phyloP scores from a whole-genome alignment of 2,797 vertebrate species.

The Apogon hyalosoma region DNA sequence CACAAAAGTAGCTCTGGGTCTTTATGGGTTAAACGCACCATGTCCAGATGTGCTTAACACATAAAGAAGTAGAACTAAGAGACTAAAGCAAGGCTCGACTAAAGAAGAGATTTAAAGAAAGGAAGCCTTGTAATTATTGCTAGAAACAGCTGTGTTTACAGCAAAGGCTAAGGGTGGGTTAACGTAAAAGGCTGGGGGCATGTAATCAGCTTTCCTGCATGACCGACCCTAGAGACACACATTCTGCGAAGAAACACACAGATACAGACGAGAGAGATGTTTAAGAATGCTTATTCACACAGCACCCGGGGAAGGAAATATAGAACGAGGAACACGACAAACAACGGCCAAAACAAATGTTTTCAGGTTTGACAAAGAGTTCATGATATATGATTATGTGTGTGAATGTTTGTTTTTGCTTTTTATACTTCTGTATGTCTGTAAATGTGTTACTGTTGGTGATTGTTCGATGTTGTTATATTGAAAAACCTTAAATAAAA shows the following conservation, averaged over 20 bases:
- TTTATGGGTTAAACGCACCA: slow-evolving; percentile 4
- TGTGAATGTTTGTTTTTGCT: no score
- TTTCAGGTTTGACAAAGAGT: no score
- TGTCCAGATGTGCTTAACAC: slow-evolving; percentile 59
- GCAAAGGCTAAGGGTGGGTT: slow-evolving; percentile 47
- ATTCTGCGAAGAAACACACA: slow-evolving; percentile 34
- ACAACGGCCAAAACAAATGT: background rate
- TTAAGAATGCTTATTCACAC: slow-evolving; percentile 38
- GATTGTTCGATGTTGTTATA: no score
- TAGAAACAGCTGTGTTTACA: slow-evolving; percentile 66
- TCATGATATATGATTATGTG: no score
- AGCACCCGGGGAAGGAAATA: slow-evolving; percentile 6
- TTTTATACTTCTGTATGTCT: no score
- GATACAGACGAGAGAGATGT: slow-evolving; percentile 35
- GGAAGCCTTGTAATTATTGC: slow-evolving; percentile 54
- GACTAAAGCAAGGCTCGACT: slow-evolving; percentile 27
- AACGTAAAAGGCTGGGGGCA: slow-evolving; percentile 60
- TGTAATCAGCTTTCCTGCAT: slow-evolving; percentile 79
- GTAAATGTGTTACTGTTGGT: no score
- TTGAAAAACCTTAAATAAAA: no score
- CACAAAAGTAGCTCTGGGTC: no score
- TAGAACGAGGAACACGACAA: background rate
- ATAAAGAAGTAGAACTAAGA: slow-evolving; percentile 40
- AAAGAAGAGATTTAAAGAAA: slow-evolving; percentile 39
- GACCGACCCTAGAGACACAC: slow-evolving; percentile 42